phyloP scores from a whole-genome alignment of 2,888 invertebrate species.

The Apotomis betuletana region DNA sequence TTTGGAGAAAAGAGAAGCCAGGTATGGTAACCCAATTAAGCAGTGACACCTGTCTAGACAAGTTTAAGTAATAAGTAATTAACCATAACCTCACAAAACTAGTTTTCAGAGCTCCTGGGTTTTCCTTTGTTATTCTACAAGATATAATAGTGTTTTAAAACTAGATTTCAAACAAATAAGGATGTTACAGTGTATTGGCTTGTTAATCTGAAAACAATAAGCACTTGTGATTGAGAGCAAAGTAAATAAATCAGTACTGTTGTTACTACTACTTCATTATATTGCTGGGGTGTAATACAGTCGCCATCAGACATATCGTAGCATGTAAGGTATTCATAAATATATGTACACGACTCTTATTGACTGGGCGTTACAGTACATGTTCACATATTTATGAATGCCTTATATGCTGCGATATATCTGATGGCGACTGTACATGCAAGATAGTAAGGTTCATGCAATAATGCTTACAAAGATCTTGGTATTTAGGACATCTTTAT shows the following conservation, averaged over 20 bases:
- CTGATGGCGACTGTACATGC: too few species aligned
- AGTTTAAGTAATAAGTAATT: conserved; percentile 16
- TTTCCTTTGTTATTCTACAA: conserved; percentile 23
- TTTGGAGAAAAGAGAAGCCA: conserved; percentile 27
- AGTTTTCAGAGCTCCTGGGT: conserved; percentile 9
- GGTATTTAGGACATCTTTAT: not conserved
- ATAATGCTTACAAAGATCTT: not conserved
- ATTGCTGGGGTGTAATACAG: not conserved
- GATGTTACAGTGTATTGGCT: not conserved
- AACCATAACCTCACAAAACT: conserved; percentile 35
- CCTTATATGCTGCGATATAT: too few species aligned
- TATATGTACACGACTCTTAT: too few species aligned
- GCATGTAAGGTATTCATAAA: too few species aligned
- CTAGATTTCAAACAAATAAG: not conserved
- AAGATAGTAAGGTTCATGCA: not conserved
- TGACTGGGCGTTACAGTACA: too few species aligned
- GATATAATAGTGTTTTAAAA: not conserved
- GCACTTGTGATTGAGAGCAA: conserved; percentile 9
- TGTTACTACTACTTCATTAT: conserved; percentile 2
- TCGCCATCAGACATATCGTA: too few species aligned
- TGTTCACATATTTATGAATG: too few species aligned
- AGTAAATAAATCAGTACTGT: conserved; percentile 12
- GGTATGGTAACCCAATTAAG: conserved; percentile 34
- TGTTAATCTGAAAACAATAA: not conserved
- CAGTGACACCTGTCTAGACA: conserved; percentile 32